Evolutionary conservation across 1,140 invertebrate genomes (phyloP).

Genomic region (Drosophila tsacasi): DNA sequence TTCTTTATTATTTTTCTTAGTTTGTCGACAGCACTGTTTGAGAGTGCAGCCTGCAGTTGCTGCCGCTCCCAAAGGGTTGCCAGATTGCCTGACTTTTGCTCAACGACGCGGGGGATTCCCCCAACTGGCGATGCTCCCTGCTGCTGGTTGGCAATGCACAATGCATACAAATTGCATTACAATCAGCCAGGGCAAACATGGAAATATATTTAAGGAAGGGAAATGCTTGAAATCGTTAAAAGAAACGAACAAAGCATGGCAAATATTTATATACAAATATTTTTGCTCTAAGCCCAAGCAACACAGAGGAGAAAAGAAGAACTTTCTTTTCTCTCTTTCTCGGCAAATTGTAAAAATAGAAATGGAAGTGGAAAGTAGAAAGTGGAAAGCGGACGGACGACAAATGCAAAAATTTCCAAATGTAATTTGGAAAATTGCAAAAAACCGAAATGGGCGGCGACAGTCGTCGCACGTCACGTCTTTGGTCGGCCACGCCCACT

Average conservation of each 20-base stretch:
- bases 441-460: slow-evolving; percentile 25
- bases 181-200: slow-evolving; percentile 76
- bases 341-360: not conserved
- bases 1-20: not conserved
- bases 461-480: slow-evolving; percentile 46
- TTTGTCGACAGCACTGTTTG: not conserved
- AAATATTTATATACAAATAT: slow-evolving; percentile 75
- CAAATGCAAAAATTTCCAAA: slow-evolving; percentile 70
- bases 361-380: slow-evolving; percentile 27
- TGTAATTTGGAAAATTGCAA: slow-evolving; percentile 78
- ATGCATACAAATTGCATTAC: slow-evolving; percentile 82
- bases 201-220: slow-evolving; percentile 61
- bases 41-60: slow-evolving; percentile 24
- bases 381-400: slow-evolving; percentile 12
- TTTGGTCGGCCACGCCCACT: slow-evolving; percentile 11
- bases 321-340: not conserved
- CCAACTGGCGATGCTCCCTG: not conserved
- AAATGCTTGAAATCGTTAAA: slow-evolving; percentile 51
- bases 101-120: slow-evolving; percentile 11
- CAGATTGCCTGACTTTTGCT: slow-evolving; percentile 34
- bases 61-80: slow-evolving; percentile 42
- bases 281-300: slow-evolving; percentile 48
- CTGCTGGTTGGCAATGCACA: slow-evolving; percentile 70
- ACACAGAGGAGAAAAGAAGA: not conserved
- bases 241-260: slow-evolving; percentile 56